Conservation (phyloP, 2,888 invertebrate genomes). For the Hydroisotoma schaefferi region DNA sequence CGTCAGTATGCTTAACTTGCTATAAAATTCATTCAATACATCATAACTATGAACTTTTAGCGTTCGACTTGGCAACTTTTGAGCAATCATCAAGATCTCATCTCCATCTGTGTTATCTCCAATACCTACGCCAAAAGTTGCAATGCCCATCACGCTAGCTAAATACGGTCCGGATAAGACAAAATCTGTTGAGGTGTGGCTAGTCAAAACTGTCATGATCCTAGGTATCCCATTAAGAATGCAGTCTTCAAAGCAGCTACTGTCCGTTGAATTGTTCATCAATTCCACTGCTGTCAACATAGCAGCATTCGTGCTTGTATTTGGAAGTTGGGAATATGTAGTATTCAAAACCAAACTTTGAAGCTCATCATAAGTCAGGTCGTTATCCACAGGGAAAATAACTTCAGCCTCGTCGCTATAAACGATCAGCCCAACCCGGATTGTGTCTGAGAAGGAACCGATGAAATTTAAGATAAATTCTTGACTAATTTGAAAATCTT, state of each 20-base stretch:
- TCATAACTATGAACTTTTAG: background rate
- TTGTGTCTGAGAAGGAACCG: background rate
- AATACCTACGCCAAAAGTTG: background rate
- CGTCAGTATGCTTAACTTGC: background rate
- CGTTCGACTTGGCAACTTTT: background rate
- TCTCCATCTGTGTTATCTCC: background rate
- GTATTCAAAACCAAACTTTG: background rate
- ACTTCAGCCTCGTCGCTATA: slow-evolving; percentile 1
- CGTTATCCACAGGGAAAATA: background rate
- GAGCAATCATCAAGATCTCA: background rate
- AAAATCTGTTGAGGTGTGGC: background rate
- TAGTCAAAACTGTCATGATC: background rate
- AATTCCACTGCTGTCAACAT: background rate
- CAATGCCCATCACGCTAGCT: background rate
- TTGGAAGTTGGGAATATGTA: background rate
- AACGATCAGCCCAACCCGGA: background rate
- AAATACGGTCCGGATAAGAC: background rate
- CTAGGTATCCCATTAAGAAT: background rate
- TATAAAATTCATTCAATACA: background rate
- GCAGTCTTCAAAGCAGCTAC: background rate
- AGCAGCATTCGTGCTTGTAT: background rate
- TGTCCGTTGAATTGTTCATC: background rate
- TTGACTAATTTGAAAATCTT: background rate
- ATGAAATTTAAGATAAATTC: background rate
- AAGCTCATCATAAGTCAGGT: background rate